Percentiles rank a stretch among this genome's conserved stretches.
phyloP scores from a whole-genome alignment of 2,113 vertebrate species.

The Setophaga kirtlandii region DNA sequence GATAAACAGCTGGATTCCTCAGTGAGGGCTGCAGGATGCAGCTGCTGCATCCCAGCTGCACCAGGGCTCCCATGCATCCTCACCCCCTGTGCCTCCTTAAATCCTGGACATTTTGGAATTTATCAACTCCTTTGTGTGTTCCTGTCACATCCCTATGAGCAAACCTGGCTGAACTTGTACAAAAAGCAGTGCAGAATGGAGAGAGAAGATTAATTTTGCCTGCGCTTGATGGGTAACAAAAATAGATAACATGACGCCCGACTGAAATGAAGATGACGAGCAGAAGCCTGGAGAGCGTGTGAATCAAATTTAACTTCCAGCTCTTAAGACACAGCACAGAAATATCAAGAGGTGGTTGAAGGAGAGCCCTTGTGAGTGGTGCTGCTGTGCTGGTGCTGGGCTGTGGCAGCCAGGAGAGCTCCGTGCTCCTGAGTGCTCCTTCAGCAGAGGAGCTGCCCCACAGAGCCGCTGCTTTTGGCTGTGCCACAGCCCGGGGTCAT shows the following conservation, averaged over 20 bases:
- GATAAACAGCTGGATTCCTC: not conserved
- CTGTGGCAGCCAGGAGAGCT: not conserved
- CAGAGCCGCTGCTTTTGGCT: not conserved
- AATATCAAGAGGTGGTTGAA: not conserved
- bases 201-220: not conserved
- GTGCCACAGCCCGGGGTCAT: accelerated
- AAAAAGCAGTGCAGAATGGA: accelerated
- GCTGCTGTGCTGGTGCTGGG: not conserved
- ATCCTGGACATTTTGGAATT: not conserved
- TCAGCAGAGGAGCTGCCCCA: not conserved
- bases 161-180: not conserved
- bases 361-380: not conserved
- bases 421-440: not conserved
- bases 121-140: too few species aligned
- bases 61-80: not conserved
- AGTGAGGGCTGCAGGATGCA: not conserved
- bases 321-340: not conserved
- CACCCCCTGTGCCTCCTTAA: accelerated
- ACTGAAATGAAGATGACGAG: not conserved
- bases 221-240: not conserved
- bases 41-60: not conserved
- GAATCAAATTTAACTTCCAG: not conserved
- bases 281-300: accelerated
- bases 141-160: accelerated
- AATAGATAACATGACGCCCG: accelerated